phyloP scores from a whole-genome alignment of 1,140 invertebrate species.

The Drosophila setifemur region DNA sequence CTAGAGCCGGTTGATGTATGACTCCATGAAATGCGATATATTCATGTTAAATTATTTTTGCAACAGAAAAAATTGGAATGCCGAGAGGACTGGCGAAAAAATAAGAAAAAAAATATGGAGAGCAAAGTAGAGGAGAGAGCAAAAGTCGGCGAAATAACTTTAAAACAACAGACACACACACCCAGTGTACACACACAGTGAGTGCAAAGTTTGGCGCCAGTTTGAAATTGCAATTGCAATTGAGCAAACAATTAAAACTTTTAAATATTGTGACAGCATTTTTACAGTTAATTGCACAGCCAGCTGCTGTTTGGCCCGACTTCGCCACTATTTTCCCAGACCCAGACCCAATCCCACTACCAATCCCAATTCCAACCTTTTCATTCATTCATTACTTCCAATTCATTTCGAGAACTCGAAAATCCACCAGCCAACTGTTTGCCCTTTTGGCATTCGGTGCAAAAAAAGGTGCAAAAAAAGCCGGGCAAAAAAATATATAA shows the following conservation, averaged over 20 bases:
- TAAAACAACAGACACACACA: constrained; percentile 1
- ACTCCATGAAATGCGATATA: constrained; percentile 80
- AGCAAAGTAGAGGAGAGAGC: constrained; percentile 28
- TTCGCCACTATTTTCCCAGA: background rate
- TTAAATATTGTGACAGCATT: constrained; percentile 79
- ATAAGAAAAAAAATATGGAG: background rate
- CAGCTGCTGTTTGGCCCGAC: constrained; percentile 27
- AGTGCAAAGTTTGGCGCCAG: constrained; percentile 45
- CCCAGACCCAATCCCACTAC: background rate
- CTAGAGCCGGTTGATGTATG: constrained; percentile 66
- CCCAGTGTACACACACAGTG: background rate
- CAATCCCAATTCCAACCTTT: background rate
- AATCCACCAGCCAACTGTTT: constrained; percentile 7
- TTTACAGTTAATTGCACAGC: constrained; percentile 74
- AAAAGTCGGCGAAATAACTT: background rate
- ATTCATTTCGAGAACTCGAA: constrained; percentile 54
- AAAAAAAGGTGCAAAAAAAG: constrained; percentile 38
- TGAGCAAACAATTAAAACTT: constrained; percentile 79
- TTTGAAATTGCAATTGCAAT: constrained; percentile 61
- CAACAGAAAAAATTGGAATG: constrained; percentile 15
- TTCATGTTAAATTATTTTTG: constrained; percentile 77
- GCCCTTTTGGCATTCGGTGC: constrained; percentile 19
- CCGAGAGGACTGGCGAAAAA: too few relatives aligned
- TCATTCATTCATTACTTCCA: constrained; percentile 61
- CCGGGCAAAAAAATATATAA: background rate